Evolutionary conservation across 1,140 invertebrate genomes (phyloP).

Genomic region (Diplogasteroides magnus): DNA sequence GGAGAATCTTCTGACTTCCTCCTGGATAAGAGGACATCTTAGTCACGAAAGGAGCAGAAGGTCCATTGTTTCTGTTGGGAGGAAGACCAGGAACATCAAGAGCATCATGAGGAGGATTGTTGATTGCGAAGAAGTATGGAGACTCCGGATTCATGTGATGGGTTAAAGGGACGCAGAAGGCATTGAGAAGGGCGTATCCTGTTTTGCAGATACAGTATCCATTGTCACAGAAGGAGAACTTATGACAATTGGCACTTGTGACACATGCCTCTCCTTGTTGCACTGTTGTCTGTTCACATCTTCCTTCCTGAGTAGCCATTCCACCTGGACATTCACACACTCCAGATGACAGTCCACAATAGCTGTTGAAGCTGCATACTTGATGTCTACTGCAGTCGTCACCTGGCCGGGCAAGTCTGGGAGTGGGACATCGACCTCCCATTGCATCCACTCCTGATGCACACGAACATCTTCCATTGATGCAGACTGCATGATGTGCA

Average conservation of each 20-base stretch:
- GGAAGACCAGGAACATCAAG: neutral
- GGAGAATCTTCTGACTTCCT: no score
- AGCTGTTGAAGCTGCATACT: slow-evolving; percentile 45
- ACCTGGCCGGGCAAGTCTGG: slow-evolving; percentile 32
- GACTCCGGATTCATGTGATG: neutral
- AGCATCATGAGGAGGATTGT: neutral
- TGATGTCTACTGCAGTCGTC: slow-evolving; percentile 43
- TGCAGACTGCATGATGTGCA: slow-evolving; percentile 35
- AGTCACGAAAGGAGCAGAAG: neutral
- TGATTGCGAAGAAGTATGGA: neutral
- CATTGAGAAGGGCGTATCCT: slow-evolving; percentile 30
- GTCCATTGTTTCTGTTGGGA: neutral
- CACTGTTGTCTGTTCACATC: slow-evolving; percentile 25
- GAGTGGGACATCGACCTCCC: slow-evolving; percentile 11
- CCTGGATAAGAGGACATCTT: no score
- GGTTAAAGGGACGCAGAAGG: slow-evolving; percentile 40
- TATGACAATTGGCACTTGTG: slow-evolving; percentile 41
- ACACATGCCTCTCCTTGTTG: slow-evolving; percentile 33
- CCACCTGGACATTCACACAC: slow-evolving; percentile 51
- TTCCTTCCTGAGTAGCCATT: slow-evolving; percentile 36
- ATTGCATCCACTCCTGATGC: slow-evolving; percentile 9
- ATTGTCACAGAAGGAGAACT: slow-evolving; percentile 48
- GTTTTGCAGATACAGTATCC: slow-evolving; percentile 49
- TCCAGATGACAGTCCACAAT: slow-evolving; percentile 42
- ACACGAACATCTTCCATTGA: slow-evolving; percentile 38